Base-by-base conservation (phyloP, 2,797 vertebrate genomes). In the Spatula versicolor region DNA sequence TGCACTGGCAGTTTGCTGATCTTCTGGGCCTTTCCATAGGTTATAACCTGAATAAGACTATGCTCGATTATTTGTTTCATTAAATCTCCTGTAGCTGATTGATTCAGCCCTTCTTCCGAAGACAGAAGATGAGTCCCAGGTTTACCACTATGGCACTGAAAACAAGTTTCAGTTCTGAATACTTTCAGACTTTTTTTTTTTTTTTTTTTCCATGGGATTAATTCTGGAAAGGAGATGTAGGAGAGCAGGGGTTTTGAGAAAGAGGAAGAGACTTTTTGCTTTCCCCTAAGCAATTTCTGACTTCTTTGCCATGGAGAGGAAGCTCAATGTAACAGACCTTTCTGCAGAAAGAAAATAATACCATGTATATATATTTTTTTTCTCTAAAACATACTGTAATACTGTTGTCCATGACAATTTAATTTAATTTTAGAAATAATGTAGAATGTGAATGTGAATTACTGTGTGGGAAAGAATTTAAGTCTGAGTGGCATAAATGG, bases 401-500 rank as follows among this genome's bases (percentile, higher is more conserved):
- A 88, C 78, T 93, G 35, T 35, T 74, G 45, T 56, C 8, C 7
- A 11, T 41, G 28, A 9, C 18, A 83, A 90, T 89, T 79, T 85
- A 59, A 62, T 58, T 94, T 76, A 30, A 66, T 62, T 90, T 35
- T 72, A 26, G 58, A 86, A 92, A 95, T 62, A 81, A 41, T 41
- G 37, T 52, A 33, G 23, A 66, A 59, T 31, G 22, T 39, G 90
- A 93, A 85, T 79, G 52, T 22, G 91, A 58, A 54, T 67, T 77
- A 63, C 79, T 74, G 26, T 30, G 68, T 17, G 87, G 73, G 19
- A 75, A 82, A 76, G 56, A 59, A 89, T 79, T 94, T 93, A 86
- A 89, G 46, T 66, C 67, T 91, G 86, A 96, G 73, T 86, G 86
- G 54, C 78, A 82, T 68, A 92, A 89, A 77, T 74, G 21, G 60